These are phyloP conservation scores for Drosophila persimilis DNA, from an alignment of 1,140 invertebrate genomes.

Conservation along the genomic window DNA sequence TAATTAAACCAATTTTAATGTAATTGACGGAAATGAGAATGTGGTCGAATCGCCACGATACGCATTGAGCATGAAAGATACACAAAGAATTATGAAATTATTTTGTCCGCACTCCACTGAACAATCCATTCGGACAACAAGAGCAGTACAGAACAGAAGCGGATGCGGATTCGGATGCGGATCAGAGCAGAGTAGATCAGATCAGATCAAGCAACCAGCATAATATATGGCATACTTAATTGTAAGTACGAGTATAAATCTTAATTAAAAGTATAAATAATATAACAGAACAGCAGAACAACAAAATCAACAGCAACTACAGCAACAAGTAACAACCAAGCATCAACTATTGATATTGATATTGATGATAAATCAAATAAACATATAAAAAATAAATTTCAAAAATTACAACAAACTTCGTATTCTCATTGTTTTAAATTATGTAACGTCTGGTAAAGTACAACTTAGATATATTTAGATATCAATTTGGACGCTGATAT, in stretches of 20 bases:
- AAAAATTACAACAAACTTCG: conserved; percentile 62
- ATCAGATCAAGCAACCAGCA: conserved; percentile 38
- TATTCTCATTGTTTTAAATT: neutral
- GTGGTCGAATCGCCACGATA: neutral
- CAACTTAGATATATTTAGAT: too few relatives aligned
- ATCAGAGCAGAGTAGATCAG: conserved; percentile 6
- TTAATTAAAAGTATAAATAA: conserved; percentile 65
- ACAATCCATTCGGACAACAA: conserved; percentile 40
- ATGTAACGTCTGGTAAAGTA: too few relatives aligned
- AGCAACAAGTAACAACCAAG: conserved; percentile 66
- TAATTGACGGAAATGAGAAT: conserved; percentile 48
- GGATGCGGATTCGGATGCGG: neutral
- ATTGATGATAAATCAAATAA: conserved; percentile 60
- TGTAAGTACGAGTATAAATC: conserved; percentile 67
- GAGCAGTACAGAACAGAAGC: conserved; percentile 12
- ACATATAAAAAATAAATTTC: conserved; percentile 71
- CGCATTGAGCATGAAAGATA: conserved; percentile 1
- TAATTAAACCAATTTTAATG: conserved; percentile 69
- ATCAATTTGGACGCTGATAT: too few relatives aligned
- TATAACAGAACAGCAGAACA: conserved; percentile 49
- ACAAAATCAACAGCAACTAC: conserved; percentile 65
- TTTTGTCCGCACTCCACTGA: conserved; percentile 48
- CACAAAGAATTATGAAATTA: conserved; percentile 26
- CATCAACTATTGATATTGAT: conserved; percentile 69
- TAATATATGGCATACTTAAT: conserved; percentile 66